These are phyloP conservation scores for Siniperca knerii DNA, from an alignment of 2,113 vertebrate genomes.

Conservation along the genomic window DNA sequence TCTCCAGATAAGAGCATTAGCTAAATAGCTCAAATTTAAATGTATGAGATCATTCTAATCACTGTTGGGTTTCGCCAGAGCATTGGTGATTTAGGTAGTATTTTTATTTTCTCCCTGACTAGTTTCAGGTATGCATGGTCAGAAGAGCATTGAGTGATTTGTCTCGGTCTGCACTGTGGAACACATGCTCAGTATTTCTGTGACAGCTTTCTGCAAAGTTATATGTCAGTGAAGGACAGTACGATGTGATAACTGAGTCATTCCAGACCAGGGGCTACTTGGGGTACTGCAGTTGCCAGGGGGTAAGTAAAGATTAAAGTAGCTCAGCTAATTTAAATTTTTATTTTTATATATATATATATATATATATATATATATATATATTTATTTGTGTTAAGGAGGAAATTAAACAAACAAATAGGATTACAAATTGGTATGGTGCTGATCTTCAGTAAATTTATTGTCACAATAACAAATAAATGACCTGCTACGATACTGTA, in stretches of 20 bases:
- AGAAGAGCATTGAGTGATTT: neutral
- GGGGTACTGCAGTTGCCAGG: neutral
- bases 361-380: neutral
- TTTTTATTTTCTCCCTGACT: slow-evolving; percentile 37
- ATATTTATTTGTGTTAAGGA: neutral
- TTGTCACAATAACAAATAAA: neutral
- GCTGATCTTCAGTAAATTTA: neutral
- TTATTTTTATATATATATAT: no score
- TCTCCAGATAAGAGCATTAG: slow-evolving; percentile 68
- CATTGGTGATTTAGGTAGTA: slow-evolving; percentile 2
- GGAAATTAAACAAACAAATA: neutral
- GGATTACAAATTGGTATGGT: neutral
- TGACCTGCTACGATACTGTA: neutral
- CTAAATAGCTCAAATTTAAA: slow-evolving; percentile 64
- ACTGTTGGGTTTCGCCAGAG: slow-evolving; percentile 30
- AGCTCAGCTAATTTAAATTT: no score
- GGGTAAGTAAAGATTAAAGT: no score
- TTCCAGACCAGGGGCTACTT: neutral
- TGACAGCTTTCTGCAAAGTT: neutral
- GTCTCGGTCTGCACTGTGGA: slow-evolving; percentile 8
- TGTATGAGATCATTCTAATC: slow-evolving; percentile 55
- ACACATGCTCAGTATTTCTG: slow-evolving; percentile 41
- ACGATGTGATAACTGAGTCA: neutral
- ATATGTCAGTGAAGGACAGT: neutral
- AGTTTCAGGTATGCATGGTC: slow-evolving; percentile 16